Evolutionary conservation across 2,888 invertebrate species (phyloP).

Genomic region (Drosophila peninsularis): DNA sequence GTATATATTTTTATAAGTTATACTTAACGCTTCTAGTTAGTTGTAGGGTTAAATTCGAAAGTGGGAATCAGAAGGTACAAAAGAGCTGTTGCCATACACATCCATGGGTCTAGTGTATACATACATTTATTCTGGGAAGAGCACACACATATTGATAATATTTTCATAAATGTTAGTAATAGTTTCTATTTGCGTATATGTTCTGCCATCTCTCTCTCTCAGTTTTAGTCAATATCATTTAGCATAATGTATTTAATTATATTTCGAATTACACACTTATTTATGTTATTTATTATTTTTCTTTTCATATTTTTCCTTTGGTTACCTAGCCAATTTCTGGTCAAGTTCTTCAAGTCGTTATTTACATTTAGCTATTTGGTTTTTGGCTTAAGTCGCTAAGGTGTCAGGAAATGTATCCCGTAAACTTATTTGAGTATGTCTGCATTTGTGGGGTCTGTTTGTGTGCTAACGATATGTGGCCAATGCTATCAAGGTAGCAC

Average conservation of each 20-base stretch:
- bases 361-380: constrained; percentile 36
- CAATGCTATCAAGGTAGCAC: constrained; percentile 10
- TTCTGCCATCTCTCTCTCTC: constrained; percentile 6
- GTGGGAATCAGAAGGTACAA: constrained; percentile 77
- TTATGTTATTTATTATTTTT: background rate
- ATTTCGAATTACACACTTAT: constrained; percentile 13
- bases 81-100: constrained; percentile 56
- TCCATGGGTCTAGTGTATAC: constrained; percentile 17
- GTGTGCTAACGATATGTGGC: constrained; percentile 23
- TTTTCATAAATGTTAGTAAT: constrained; percentile 8
- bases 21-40: constrained; percentile 57
- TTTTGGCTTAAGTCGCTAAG: constrained; percentile 38
- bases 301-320: constrained; percentile 33
- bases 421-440: constrained; percentile 8
- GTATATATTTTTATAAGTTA: constrained; percentile 49
- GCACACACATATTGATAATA: constrained; percentile 20
- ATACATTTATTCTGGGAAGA: constrained; percentile 3
- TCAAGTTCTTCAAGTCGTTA: constrained; percentile 18
- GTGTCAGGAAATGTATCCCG: constrained; percentile 40
- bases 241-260: constrained; percentile 21
- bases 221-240: constrained; percentile 22
- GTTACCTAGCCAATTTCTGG: constrained; percentile 33
- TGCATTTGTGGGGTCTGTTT: constrained; percentile 12
- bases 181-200: constrained; percentile 7
- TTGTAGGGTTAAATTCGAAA: constrained; percentile 70